phyloP scores from a whole-genome alignment of 2,888 invertebrate genomes.

The Hirtodrosophila cameraria region DNA sequence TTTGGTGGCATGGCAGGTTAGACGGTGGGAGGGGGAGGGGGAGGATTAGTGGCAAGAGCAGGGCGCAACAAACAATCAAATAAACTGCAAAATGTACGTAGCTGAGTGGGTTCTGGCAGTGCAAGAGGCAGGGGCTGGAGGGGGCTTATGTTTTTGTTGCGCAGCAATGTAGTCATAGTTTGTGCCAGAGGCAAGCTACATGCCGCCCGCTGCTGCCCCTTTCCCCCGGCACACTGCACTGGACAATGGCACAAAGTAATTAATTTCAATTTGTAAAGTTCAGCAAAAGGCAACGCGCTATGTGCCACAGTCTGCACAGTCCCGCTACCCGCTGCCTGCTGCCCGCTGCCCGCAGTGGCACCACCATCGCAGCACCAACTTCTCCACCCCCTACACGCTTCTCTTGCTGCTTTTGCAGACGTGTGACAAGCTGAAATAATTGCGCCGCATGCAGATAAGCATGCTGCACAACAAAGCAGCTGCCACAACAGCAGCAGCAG shows the following conservation, averaged over 20 bases:
- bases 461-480: slow-evolving; percentile 54
- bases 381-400: not conserved
- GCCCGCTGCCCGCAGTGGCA: not conserved
- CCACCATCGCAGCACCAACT: slow-evolving; percentile 1
- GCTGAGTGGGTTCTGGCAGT: not conserved
- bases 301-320: slow-evolving; percentile 3
- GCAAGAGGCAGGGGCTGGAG: not conserved
- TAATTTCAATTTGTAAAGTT: slow-evolving; percentile 80
- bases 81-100: slow-evolving; percentile 4
- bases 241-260: slow-evolving; percentile 71
- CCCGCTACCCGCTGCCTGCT: not conserved
- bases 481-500: slow-evolving; percentile 45
- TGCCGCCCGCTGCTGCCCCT: not conserved
- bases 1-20: too few species aligned
- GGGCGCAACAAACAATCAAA: slow-evolving; percentile 17
- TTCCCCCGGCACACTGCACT: slow-evolving; percentile 1
- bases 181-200: slow-evolving; percentile 16
- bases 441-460: slow-evolving; percentile 76
- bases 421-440: slow-evolving; percentile 73
- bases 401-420: slow-evolving; percentile 24
- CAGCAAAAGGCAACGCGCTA: slow-evolving; percentile 57
- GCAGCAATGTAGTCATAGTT: slow-evolving; percentile 12
- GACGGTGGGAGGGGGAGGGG: not conserved
- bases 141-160: not conserved
- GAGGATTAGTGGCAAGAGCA: slow-evolving; percentile 2